These are phyloP conservation scores for Amblyraja radiata DNA, from an alignment of 2,797 vertebrate species.

Conservation along the genomic window DNA sequence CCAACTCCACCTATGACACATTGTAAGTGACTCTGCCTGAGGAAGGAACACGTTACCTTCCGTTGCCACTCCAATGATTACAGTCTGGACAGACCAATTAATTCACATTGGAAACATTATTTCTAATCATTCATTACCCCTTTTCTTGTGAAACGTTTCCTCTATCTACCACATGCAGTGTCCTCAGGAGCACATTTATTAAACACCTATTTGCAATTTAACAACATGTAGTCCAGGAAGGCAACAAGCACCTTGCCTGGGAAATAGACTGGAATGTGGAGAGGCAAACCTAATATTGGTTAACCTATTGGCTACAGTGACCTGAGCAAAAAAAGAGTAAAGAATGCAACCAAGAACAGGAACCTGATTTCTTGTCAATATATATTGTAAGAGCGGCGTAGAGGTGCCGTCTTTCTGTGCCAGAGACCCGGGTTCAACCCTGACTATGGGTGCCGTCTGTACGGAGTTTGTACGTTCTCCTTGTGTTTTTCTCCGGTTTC, in stretches of 20 bases:
- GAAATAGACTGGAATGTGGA: background rate
- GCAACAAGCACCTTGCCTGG: too few species aligned
- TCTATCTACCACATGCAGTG: background rate
- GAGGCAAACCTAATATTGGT: background rate
- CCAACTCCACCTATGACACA: slow-evolving; percentile 63
- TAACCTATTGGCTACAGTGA: background rate
- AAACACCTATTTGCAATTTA: background rate
- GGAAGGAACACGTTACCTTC: background rate
- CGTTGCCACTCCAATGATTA: background rate
- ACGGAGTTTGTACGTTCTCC: too few species aligned
- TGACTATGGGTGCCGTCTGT: too few species aligned
- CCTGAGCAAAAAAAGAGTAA: background rate
- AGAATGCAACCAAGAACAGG: background rate
- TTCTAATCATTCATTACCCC: background rate
- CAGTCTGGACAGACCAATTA: background rate
- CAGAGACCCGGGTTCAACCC: too few species aligned
- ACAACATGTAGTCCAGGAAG: background rate
- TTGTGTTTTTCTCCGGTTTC: too few species aligned
- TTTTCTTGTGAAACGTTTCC: background rate
- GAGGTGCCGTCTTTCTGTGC: too few species aligned
- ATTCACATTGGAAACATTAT: background rate
- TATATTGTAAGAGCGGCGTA: background rate
- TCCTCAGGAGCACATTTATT: background rate
- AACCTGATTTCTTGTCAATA: background rate
- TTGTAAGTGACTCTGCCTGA: slow-evolving; percentile 68